These are phyloP conservation scores for Meiosimyza decipiens DNA, from an alignment of 2,888 invertebrate species.

Conservation along the genomic window DNA sequence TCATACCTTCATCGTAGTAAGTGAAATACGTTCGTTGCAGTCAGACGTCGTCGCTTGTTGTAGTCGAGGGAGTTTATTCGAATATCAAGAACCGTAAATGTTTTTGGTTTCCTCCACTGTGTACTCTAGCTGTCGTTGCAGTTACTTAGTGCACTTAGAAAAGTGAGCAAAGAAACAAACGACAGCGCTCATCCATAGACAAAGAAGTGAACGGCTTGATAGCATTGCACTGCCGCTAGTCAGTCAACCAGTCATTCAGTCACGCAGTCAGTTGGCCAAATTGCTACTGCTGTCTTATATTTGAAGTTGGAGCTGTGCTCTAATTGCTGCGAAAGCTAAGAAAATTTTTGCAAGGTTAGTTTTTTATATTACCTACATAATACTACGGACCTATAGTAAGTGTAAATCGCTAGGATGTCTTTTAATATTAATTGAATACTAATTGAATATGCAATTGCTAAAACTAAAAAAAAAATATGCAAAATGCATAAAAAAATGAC, in stretches of 20 bases:
- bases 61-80: constrained; percentile 11
- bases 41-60: background rate
- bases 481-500: too few species aligned
- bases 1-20: background rate
- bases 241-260: constrained; percentile 39
- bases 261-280: constrained; percentile 27
- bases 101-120: background rate
- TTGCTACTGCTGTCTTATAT: background rate
- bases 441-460: too few species aligned
- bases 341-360: too few species aligned
- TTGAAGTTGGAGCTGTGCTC: constrained; percentile 19
- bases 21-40: background rate
- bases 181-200: constrained; percentile 30
- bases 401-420: too few species aligned
- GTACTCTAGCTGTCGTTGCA: background rate
- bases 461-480: too few species aligned
- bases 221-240: constrained; percentile 1
- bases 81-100: background rate
- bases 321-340: background rate
- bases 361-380: too few species aligned
- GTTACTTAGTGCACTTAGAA: background rate
- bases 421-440: too few species aligned
- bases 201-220: background rate
- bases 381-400: too few species aligned
- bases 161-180: constrained; percentile 10